Percentiles rank a stretch among this genome's conserved stretches.
Evolutionary conservation across 2,113 vertebrate genomes (phyloP).

Genomic region (Equus quagga): DNA sequence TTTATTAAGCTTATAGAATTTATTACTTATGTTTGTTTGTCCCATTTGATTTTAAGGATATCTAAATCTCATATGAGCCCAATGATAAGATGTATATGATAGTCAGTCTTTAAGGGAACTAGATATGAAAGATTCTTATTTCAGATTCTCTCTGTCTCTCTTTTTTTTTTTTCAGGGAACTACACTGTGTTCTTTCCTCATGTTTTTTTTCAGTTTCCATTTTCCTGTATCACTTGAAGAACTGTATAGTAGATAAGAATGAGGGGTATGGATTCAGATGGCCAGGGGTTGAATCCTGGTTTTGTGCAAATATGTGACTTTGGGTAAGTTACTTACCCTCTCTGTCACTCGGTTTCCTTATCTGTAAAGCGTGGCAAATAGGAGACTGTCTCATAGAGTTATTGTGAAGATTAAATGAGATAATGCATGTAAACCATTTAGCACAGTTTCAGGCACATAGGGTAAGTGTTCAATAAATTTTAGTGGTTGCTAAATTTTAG

Average conservation of each 20-base stretch:
- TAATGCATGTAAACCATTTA: not conserved
- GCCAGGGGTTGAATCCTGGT: not conserved
- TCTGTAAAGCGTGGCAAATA: not conserved
- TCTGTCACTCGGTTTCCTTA: not conserved
- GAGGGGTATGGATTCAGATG: not conserved
- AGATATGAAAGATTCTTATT: not conserved
- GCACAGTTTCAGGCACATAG: not conserved
- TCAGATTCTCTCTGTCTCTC: not conserved
- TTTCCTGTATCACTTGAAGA: not conserved
- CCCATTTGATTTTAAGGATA: not conserved
- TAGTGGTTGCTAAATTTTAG: not conserved
- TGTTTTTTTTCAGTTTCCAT: not conserved
- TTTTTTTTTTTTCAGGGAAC: not conserved
- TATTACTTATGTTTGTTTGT: not conserved
- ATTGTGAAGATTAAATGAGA: not conserved
- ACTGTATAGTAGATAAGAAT: not conserved
- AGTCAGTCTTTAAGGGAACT: not conserved
- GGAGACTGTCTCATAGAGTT: not conserved
- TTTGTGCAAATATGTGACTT: slow-evolving; percentile 4
- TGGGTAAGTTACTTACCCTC: not conserved
- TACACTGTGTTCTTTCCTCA: not conserved
- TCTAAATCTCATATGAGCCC: not conserved
- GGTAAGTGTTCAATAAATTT: not conserved
- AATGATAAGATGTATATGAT: not conserved
- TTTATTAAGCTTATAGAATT: not conserved